phyloP scores from a whole-genome alignment of 2,113 vertebrate species.

The Platanista minor region DNA sequence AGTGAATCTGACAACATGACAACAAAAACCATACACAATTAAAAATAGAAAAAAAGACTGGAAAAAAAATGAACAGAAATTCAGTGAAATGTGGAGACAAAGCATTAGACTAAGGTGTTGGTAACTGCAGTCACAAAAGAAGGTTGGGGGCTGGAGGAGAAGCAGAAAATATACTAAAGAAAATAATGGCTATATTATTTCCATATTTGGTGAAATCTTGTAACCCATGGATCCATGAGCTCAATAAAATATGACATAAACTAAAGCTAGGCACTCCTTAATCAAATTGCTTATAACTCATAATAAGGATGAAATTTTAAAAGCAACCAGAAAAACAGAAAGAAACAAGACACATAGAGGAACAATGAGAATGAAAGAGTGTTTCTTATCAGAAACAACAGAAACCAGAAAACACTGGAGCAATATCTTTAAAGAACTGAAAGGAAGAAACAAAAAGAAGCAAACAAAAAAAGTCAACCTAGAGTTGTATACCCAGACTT shows the following conservation, averaged over 20 bases:
- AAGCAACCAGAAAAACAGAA: no score
- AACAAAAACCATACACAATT: not conserved
- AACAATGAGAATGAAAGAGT: not conserved
- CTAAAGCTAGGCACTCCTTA: not conserved
- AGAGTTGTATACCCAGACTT: not conserved
- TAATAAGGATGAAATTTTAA: not conserved
- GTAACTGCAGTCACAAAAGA: not conserved
- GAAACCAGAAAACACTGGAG: not conserved
- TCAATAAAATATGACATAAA: not conserved
- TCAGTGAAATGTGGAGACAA: not conserved
- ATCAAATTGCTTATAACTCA: not conserved
- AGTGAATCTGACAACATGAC: not conserved
- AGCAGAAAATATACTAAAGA: not conserved
- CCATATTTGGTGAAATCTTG: not conserved
- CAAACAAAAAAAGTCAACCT: not conserved
- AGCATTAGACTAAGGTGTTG: not conserved
- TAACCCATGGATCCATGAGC: not conserved
- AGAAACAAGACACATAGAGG: not conserved
- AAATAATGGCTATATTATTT: not conserved
- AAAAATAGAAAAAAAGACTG: not conserved
- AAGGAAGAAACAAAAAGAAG: not conserved
- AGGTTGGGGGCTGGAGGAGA: not conserved
- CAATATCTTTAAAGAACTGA: not conserved
- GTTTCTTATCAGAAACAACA: not conserved
- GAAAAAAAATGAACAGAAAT: not conserved